Evolutionary conservation across 2,113 vertebrate genomes (phyloP), one percentile per base, ranked within the genome.

Genomic region (Choloepus hoffmanni): DNA sequence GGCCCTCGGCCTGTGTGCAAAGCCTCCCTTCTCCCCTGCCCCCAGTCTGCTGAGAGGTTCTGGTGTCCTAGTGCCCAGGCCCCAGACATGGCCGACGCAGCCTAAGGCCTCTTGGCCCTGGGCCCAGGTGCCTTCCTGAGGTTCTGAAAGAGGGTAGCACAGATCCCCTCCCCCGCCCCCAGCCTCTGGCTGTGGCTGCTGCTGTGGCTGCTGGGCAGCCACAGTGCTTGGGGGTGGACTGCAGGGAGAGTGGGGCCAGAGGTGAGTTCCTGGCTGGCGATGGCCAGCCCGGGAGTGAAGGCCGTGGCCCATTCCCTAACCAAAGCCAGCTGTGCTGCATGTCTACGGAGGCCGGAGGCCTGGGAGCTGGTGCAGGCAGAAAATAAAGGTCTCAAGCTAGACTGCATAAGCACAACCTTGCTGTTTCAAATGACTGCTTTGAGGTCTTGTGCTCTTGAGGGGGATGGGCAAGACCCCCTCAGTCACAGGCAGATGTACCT

Each of bases 341-440:
- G 36, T 55, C 7, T 62, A 1, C 74, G 86, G 77, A 18, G 33
- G 53, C 86, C 43, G 58, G 74, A 60, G 76, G 28, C 33, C 68
- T 85, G 90, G 43, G 23, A n/a, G 58, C 0, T 0, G 36, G 55
- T 14, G 13, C 70, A 53, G 45, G n/a, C 19, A 58, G 96, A 97
- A 99, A 98, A 98, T 98, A 98, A 98, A 99, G 98, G 98, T 98
- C 97, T 98, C 98, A 98, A 98, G 98, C 98, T 98, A 98, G 98
- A 98, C 98, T 96, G 98, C 98, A 98, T 98, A 98, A 98, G 98
- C 98, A 97, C 98, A 94, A 98, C 98, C 96, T 98, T 97, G 97
- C 98, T 98, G 95, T 97, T 98, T 97, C 97, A 97, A 97, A 98
- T 98, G 97, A 97, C 97, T 95, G 92, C 84, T 97, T 92, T 97